Conservation (phyloP, 1,140 invertebrate genomes). For the Leptinotarsa lineolata region DNA sequence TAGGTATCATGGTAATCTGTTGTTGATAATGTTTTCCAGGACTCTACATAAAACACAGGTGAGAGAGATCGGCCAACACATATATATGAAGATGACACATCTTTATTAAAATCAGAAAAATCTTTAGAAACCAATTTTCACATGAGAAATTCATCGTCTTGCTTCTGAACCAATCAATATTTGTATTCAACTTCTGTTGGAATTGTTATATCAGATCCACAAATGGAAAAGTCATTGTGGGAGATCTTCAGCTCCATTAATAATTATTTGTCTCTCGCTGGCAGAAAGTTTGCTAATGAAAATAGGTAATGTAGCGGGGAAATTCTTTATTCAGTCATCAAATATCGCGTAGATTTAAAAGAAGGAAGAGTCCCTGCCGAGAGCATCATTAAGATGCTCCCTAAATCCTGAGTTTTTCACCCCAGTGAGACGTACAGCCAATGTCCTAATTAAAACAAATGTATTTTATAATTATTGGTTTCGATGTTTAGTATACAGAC, state of each 20-base stretch:
- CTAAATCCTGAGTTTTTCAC: constrained; percentile 11
- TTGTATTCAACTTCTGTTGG: too few species aligned
- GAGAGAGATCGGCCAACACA: too few species aligned
- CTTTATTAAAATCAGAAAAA: too few species aligned
- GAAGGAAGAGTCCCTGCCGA: background rate
- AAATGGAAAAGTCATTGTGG: background rate
- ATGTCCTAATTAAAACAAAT: constrained; percentile 29
- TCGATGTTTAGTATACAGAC: background rate
- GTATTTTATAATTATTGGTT: constrained; percentile 27
- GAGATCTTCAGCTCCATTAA: constrained; percentile 14
- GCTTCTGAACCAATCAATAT: too few species aligned
- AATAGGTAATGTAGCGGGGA: constrained; percentile 21
- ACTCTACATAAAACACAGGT: too few species aligned
- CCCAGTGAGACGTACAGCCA: constrained; percentile 6
- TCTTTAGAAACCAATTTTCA: too few species aligned
- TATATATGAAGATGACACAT: too few species aligned
- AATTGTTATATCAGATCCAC: too few species aligned
- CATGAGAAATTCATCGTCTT: too few species aligned
- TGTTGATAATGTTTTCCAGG: too few species aligned
- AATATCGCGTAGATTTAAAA: constrained; percentile 18
- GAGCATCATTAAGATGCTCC: constrained; percentile 13
- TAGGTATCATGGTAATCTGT: too few species aligned
- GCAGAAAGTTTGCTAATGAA: constrained; percentile 25
- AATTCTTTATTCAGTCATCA: constrained; percentile 7
- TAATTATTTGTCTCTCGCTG: constrained; percentile 6